phyloP scores from a whole-genome alignment of 2,888 invertebrate genomes.

The Opisthograptis luteolata region DNA sequence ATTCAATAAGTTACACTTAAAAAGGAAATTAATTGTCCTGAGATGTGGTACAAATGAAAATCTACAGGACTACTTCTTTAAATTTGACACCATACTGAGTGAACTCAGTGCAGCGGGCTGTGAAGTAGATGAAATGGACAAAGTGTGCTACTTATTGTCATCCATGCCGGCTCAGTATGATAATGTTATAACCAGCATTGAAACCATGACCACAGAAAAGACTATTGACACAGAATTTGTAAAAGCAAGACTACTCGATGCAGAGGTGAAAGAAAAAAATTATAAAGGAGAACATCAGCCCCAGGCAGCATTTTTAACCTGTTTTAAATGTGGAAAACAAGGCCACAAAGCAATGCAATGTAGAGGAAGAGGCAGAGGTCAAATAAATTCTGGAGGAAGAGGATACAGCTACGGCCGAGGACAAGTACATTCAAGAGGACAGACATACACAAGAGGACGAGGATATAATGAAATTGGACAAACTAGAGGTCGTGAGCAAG shows the following conservation, averaged over 20 bases:
- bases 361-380: neutral
- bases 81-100: no score
- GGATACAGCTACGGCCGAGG: neutral
- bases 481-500: neutral
- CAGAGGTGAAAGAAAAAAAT: neutral
- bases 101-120: no score
- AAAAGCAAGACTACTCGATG: neutral
- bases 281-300: no score
- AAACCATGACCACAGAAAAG: neutral
- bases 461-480: neutral
- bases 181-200: neutral
- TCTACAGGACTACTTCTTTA: no score
- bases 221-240: neutral
- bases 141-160: neutral
- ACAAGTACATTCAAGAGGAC: neutral
- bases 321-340: neutral
- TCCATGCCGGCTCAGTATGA: neutral
- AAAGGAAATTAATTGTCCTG: neutral
- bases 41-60: neutral
- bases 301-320: neutral
- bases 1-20: no score
- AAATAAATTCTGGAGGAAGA: neutral
- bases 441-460: neutral
- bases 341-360: neutral
- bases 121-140: neutral